Base-by-base conservation (phyloP, 2,888 invertebrate genomes). In the Hesperia comma region DNA sequence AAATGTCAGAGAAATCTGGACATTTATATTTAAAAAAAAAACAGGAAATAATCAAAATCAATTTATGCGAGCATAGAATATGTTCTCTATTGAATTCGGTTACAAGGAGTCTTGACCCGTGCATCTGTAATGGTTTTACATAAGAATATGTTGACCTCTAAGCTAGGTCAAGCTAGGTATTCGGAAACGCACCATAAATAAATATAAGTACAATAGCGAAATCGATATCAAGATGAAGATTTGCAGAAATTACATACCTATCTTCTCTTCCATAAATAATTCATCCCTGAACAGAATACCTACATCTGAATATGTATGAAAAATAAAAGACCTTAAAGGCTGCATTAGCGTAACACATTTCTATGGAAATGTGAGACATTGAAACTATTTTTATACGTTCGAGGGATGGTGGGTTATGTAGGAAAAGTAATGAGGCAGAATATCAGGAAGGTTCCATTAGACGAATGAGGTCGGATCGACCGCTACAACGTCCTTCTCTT, bases 281-380 rank as follows among this genome's bases (percentile, higher is more conserved):
- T 26, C 21, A 51, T 21, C 21, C 51, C 51, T 51, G 51, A 51
- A 51, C 21, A 21, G 14, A 51, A 51, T 26, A 26, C n/a, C n/a
- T n/a, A n/a, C 21, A 51, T 51, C 21, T 51, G 51, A 51, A 51
- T 26, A 51, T 51, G 21, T 21, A 51, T 51, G 51, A 51, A 51
- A 51, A 51, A 49, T 26, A 51, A 26, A 51, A 51, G 21, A 26
- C 51, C 40, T 40, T 33, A 37, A 37, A 55, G 33, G 33, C n/a
- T 40, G 56, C 17, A 37, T 37, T 41, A 57, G 41, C 41, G 57
- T 7, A 57, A 57, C 57, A 57, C 41, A 57, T 57, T 57, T 57
- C 14, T 57, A 57, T 57, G 57, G 19, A 57, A 57, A 57, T 57
- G 41, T 41, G n/a, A 41, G 41, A 57, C 57, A 56, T 21, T 57